Base-by-base conservation (phyloP, 2,113 vertebrate genomes). In the Apodemus sylvaticus region DNA sequence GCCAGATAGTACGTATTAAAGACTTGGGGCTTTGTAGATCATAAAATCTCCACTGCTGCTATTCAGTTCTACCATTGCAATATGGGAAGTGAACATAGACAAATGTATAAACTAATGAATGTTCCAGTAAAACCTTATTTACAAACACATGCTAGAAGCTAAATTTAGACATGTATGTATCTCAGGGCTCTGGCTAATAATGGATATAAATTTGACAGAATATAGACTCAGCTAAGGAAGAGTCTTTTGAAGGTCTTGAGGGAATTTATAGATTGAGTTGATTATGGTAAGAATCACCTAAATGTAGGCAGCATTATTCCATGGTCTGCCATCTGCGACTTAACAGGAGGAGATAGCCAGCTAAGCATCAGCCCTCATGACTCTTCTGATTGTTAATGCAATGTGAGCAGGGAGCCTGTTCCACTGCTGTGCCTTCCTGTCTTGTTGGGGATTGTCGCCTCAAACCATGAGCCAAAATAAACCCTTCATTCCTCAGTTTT, bases 81-180 rank as follows among this genome's bases (percentile, higher is more conserved):
- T 51, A 51, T 13, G 8, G 24, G 58, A 94, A 66, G 7, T 17
- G 79, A 91, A 36, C n/a, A 31, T 11, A 66, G 58, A 90, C 22
- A 93, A 55, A 55, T 36, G 89, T 5, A 19, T 66, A 76, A 76
- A 74, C 45, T 83, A 89, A 83, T 76, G 55, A 93, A 76, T 4
- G 2, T 53, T 16, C 7, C 42, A 89, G 92, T 70, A 93, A 82
- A 93, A 68, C 20, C 91, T 89, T 71, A 86, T 85, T 92, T 92
- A 79, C 13, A 87, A 91, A 91, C 93, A n/a, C 29, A 64, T 17
- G 2, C 16, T 77, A 7, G 51, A 11, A 39, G 24, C 7, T 51
- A 17, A 81, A 82, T 12, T 85, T 36, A 39, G 19, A 31, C 24
- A 77, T 55, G 26, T 36, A 7, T 89, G 0, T 36, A 89, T 7